Evolutionary conservation across 2,113 vertebrate genomes (phyloP).

Genomic region (Strix aluco): DNA sequence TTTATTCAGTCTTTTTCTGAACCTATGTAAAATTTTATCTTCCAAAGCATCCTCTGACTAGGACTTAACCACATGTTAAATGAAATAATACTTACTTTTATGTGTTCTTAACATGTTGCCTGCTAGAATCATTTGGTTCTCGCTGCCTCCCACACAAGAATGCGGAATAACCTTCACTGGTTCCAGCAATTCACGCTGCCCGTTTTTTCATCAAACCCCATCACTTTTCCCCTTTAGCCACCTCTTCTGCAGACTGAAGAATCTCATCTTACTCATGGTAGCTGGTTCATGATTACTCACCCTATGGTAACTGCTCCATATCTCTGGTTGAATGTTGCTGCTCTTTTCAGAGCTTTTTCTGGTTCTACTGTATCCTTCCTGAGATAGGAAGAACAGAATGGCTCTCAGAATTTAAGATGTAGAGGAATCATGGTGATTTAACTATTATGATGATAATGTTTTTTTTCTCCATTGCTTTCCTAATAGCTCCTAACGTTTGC

Average conservation of each 20-base stretch:
- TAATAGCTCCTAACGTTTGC: background rate
- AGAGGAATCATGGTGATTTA: background rate
- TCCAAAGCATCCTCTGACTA: background rate
- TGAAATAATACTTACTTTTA: background rate
- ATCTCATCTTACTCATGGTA: background rate
- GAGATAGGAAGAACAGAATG: background rate
- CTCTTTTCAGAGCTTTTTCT: background rate
- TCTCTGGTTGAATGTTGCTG: too few relatives aligned
- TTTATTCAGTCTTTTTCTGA: background rate
- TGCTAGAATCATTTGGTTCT: background rate
- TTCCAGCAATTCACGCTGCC: background rate
- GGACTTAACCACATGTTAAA: rapidly evolving
- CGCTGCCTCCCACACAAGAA: background rate
- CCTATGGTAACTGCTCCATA: background rate
- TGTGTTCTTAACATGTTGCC: background rate
- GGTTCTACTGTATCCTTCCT: background rate
- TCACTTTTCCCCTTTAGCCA: background rate
- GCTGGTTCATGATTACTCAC: background rate
- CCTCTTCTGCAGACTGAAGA: background rate
- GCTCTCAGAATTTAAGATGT: background rate
- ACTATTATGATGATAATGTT: background rate
- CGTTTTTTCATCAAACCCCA: background rate
- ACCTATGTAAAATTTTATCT: background rate
- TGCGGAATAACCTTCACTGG: background rate
- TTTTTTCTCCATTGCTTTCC: background rate